Evolutionary conservation across 2,113 vertebrate species (phyloP).

Genomic region (Microtus oregoni): DNA sequence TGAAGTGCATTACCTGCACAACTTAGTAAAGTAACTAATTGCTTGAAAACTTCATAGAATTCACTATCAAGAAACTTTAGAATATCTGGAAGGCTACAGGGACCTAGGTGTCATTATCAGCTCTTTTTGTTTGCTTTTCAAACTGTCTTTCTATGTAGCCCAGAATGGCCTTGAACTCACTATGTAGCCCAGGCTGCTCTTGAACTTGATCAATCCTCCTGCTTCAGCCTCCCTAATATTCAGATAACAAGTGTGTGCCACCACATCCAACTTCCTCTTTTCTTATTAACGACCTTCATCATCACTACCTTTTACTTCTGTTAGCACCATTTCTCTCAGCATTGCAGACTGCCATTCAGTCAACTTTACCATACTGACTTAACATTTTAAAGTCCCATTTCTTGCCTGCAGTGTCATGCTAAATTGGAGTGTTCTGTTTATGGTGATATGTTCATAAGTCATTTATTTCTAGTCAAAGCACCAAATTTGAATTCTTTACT

Average conservation of each 20-base stretch:
- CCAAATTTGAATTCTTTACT: neutral
- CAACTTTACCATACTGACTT: neutral
- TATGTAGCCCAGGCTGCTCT: neutral
- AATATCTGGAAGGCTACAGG: neutral
- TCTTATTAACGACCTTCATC: neutral
- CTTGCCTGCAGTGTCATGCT: neutral
- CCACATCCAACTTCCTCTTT: neutral
- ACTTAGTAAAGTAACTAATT: neutral
- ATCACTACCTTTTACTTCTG: neutral
- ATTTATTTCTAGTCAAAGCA: neutral
- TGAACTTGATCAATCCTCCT: neutral
- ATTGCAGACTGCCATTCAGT: neutral
- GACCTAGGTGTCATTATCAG: neutral
- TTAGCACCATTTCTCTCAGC: neutral
- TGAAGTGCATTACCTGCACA: neutral
- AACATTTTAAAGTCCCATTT: neutral
- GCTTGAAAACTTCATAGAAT: constrained; percentile 3
- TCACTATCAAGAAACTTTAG: neutral
- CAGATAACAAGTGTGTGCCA: neutral
- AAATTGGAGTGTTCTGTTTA: neutral
- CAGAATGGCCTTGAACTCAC: neutral
- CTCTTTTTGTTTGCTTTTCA: constrained; percentile 12
- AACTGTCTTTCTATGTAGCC: neutral
- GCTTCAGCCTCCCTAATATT: neutral
- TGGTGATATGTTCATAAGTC: neutral